Evolutionary conservation across 2,797 vertebrate species (phyloP), one percentile per base, ranked within the genome.

Genomic region (Fundulus diaphanus): DNA sequence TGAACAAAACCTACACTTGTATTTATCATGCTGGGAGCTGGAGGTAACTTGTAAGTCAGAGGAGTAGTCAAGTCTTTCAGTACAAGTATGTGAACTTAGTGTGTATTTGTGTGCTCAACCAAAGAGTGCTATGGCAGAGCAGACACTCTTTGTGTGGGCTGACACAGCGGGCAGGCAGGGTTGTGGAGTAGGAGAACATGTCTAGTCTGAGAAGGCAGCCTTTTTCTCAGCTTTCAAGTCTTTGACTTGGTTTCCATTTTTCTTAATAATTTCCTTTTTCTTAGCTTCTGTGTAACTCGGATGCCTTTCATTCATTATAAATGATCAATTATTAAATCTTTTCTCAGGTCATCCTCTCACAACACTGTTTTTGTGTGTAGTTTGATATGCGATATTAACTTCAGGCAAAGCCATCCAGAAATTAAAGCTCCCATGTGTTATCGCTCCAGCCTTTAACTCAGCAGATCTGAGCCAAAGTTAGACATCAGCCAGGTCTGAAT

Each of bases 131-230:
- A 68, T 68, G 84, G 85, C 82, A 74, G 88, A 92, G 68, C 78
- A 54, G 84, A 80, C 90, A 89, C 76, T 87, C 85, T 83, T 80
- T 87, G 86, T 86, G 87, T 87, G 82, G 87, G 86, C 82, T 82
- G 79, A 81, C 73, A 82, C 68, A 72, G 86, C 27, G n/a, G 82
- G 82, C 67, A 69, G 84, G 18, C 75, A 84, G 78, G 86, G 74
- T 33, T 51, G 78, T 80, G 68, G 78, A 77, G 79, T 83, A 73
- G 82, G 83, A 89, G 89, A 90, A 85, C 86, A 84, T 83, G 78
- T 81, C 92, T 87, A 85, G 88, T 85, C 78, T 89, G 92, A 90
- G 78, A 85, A 80, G 84, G 74, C 84, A 89, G 86, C 85, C 40
- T 88, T 84, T 85, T 82, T 85, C 87, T 90, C 82, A 86, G 87